Percentiles rank a stretch among this genome's conserved stretches.
phyloP scores from a whole-genome alignment of 2,888 invertebrate species.

The Melinaea menophilus region DNA sequence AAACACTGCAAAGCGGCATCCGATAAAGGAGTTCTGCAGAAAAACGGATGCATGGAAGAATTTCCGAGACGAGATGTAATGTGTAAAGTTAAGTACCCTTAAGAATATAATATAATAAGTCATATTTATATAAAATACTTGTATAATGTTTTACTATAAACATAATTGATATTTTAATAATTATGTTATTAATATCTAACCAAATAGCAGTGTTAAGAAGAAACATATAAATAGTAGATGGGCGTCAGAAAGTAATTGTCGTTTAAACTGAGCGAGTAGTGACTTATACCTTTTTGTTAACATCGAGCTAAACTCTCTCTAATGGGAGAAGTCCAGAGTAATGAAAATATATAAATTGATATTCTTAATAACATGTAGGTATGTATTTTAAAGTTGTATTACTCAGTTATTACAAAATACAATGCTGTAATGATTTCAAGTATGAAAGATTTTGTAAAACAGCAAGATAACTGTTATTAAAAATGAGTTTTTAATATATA shows the following conservation, averaged over 20 bases:
- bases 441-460: too few species aligned
- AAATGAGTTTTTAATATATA: too few species aligned
- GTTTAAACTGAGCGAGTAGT: conserved; percentile 42
- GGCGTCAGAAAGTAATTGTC: conserved; percentile 61
- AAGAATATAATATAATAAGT: neutral
- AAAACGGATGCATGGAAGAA: neutral
- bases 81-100: neutral
- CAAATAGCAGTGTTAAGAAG: too few species aligned
- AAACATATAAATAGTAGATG: conserved; percentile 25
- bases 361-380: neutral
- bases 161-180: too few species aligned
- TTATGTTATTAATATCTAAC: too few species aligned
- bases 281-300: conserved; percentile 44
- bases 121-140: too few species aligned
- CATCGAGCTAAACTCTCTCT: conserved; percentile 35
- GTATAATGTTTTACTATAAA: too few species aligned
- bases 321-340: conserved; percentile 36
- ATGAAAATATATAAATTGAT: conserved; percentile 15
- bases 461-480: too few species aligned
- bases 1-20: neutral
- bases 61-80: neutral
- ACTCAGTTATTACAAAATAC: too few species aligned
- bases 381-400: too few species aligned
- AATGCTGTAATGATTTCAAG: too few species aligned
- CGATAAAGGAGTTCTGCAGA: neutral